A percentile compares a stretch with the other conserved stretches of the same genome.
These are phyloP conservation scores for Lophura swinhoii DNA, from an alignment of 2,797 vertebrate species.

Conservation along the genomic window DNA sequence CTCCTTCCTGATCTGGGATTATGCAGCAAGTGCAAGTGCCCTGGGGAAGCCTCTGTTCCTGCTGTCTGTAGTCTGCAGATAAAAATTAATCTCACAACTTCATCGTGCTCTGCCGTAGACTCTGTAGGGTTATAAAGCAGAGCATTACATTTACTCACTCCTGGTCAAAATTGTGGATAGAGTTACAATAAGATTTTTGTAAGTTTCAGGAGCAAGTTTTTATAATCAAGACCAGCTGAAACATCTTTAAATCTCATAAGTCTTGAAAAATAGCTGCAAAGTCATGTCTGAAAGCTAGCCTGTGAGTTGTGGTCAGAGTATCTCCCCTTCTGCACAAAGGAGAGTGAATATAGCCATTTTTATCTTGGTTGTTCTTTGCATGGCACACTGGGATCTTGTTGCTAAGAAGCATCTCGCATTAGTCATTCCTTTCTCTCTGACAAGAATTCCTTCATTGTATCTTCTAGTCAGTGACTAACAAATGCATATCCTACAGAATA, in stretches of 20 bases:
- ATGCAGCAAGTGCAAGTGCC: not conserved
- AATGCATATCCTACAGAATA: not conserved
- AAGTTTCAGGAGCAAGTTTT: slow-evolving; percentile 10
- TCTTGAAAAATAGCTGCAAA: slow-evolving; percentile 29
- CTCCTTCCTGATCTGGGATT: not conserved
- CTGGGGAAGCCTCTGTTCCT: not conserved
- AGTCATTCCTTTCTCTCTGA: not conserved
- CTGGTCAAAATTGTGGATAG: not conserved
- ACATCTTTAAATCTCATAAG: slow-evolving; percentile 22
- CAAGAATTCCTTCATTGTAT: not conserved
- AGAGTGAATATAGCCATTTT: not conserved
- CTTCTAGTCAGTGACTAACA: not conserved
- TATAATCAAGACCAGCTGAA: slow-evolving; percentile 21
- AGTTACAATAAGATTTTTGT: not conserved
- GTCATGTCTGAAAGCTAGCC: not conserved
- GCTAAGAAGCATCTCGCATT: slow-evolving; percentile 12
- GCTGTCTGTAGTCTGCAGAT: slow-evolving; percentile 12
- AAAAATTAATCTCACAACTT: not conserved
- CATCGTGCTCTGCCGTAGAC: not conserved
- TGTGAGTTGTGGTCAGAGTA: no score
- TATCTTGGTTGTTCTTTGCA: slow-evolving; percentile 16
- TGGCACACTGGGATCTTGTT: slow-evolving; percentile 10
- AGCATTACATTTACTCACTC: not conserved
- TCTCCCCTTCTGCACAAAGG: not conserved
- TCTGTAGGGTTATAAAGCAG: slow-evolving; percentile 26